Base-by-base conservation (phyloP, 2,797 vertebrate genomes). In the Acomys russatus region DNA sequence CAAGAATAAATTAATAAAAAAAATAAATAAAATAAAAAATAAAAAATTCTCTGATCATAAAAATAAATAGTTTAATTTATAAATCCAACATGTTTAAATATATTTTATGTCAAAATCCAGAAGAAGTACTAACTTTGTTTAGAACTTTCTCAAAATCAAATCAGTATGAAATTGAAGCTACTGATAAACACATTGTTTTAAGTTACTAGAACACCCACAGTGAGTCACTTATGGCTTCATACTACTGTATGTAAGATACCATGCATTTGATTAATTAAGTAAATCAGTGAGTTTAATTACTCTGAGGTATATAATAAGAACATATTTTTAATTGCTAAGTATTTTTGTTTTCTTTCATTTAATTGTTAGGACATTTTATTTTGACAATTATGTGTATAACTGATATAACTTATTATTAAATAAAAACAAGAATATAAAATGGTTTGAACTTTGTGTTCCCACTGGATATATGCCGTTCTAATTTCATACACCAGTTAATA, bases 101-200 rank as follows among this genome's bases (percentile, higher is more conserved):
- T 49, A 38, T 96, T 84, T 94, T 88, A 78, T 25, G 28, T 49
- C 35, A 88, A 88, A 89, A 74, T 89, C 3, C 30, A 80, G 20
- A 20, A 54, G 10, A 0, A 9, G 49, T 8, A 28, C 88, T 74
- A 38, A 25, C 51, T 74, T 83, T 80, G 7, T 71, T 95, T 20
- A 82, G 12, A 70, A 71, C 0, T 38, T 80, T 76, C 88, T 73
- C 28, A 78, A n/a, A 59, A 88, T 6, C 35, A 54, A 91, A 89
- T 80, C 10, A 68, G 9, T 68, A 76, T 68, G 3, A 38, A 64
- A 92, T 78, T 78, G 35, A 88, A 61, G 15, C 22, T n/a, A 88
- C 51, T 44, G 18, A 44, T 66, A 49, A 33, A 28, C 51, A 92
- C 1, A 44, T 64, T 83, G 25, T 38, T 80, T 85, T 83, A 35